Evolutionary conservation across 2,888 invertebrate genomes (phyloP), one percentile per base, ranked within the genome.

Genomic region (Synanthedon myopaeformis): DNA sequence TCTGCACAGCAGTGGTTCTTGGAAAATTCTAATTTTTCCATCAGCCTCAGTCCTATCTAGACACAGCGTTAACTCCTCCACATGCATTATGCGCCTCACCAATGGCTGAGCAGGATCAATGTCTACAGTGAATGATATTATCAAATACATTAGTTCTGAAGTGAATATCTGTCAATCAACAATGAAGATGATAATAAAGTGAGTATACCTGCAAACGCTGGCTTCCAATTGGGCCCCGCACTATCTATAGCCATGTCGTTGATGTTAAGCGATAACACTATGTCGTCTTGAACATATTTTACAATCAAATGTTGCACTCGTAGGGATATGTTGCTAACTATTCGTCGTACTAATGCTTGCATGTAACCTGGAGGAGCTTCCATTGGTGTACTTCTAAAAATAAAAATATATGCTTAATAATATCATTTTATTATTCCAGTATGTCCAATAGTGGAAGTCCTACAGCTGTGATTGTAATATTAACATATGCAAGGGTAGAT

Each of bases 261-360:
- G 2, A 97, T 93, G 74, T 98, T 98, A 72, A 98, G 91, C 0
- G 97, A 97, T 48, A 98, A 89, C 1, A 98, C 97, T 64, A 98
- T 95, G 76, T 98, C 98, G 70, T 98, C 98, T 72, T 98, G 98
- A 1, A 97, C 96, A 78, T 97, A 98, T 74, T 98, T 98, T 14
- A 98, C 89, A 58, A 98, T 97, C 49, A 98, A 90, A 78, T 98
- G 98, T 75, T 97, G 95, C 64, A 97, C 95, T 57, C 94, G 91
- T 51, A 98, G 91, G 14, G 93, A 91, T 50, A 98, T 95, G 74
- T 98, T 98, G 83, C 94, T 96, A n/a, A 97, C 92, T 53, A 98
- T 94, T 73, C 96, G 94, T 59, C 94, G 94, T 5, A 97, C 93
- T 52, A 98, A 83, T 55, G 92, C 92, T 70, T 93, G 95, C 70